These are phyloP conservation scores for Cervus canadensis DNA, from an alignment of 2,113 vertebrate species.

Conservation along the genomic window DNA sequence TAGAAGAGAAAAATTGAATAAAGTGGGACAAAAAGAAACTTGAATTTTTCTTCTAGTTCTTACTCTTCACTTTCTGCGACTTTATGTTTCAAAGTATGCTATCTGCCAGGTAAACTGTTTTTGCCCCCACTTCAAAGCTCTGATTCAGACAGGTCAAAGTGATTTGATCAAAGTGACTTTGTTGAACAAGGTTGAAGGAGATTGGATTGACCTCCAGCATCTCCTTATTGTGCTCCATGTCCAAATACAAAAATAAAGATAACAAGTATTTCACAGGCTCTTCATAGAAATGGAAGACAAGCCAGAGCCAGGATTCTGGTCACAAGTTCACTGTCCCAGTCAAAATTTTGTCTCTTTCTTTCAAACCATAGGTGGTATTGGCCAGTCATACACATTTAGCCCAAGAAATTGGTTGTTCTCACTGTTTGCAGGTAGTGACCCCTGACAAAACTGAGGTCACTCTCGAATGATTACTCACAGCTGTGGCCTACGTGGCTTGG, in stretches of 20 bases:
- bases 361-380: not conserved
- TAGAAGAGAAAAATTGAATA: not conserved
- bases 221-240: not conserved
- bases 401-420: not conserved
- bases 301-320: not conserved
- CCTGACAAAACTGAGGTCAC: not conserved
- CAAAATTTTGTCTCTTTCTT: not conserved
- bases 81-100: not conserved
- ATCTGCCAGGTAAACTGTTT: not conserved
- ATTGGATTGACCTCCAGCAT: not conserved
- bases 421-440: not conserved
- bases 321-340: not conserved
- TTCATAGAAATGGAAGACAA: not conserved
- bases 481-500: not conserved
- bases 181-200: not conserved
- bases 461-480: not conserved
- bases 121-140: not conserved
- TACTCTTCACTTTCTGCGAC: not conserved
- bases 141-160: not conserved
- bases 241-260: not conserved
- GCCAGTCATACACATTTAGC: not conserved
- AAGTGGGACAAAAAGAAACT: not conserved
- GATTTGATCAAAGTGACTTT: not conserved
- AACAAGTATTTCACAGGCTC: not conserved
- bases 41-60: not conserved